Percentiles rank a stretch among this genome's conserved stretches.
phyloP scores from a whole-genome alignment of 2,113 vertebrate species.

The Paracanthobrama guichenoti region DNA sequence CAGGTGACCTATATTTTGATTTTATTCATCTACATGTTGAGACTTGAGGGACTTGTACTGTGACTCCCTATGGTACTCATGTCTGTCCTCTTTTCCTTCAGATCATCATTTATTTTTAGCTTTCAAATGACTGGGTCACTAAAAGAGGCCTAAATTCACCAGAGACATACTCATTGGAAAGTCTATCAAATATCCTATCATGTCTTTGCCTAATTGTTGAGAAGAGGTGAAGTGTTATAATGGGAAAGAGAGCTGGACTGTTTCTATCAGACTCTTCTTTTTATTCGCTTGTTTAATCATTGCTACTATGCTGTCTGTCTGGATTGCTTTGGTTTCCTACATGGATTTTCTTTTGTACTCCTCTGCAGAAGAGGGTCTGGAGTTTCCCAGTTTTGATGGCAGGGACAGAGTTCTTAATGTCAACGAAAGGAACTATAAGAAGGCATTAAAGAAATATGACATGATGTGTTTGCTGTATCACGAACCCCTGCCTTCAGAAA shows the following conservation, averaged over 20 bases:
- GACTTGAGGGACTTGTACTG: neutral
- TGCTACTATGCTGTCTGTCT: constrained; percentile 64
- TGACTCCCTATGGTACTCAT: constrained; percentile 48
- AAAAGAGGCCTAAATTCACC: constrained; percentile 82
- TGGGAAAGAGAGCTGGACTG: constrained; percentile 49
- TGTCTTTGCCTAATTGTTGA: constrained; percentile 51
- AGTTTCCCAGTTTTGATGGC: constrained; percentile 94
- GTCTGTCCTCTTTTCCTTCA: constrained; percentile 57
- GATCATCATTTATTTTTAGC: constrained; percentile 83
- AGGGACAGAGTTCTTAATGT: constrained; percentile 91
- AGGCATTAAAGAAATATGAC: constrained; percentile 88
- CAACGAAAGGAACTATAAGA: constrained; percentile 91
- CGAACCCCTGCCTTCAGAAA: constrained; percentile 81
- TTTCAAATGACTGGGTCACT: constrained; percentile 85
- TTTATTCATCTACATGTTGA: neutral
- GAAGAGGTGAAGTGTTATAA: constrained; percentile 10
- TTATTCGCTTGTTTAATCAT: constrained; percentile 28
- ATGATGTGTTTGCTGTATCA: constrained; percentile 92
- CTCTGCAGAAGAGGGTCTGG: constrained; percentile 87
- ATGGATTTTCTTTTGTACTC: constrained; percentile 74
- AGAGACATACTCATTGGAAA: constrained; percentile 7
- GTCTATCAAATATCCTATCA: neutral
- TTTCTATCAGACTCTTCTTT: constrained; percentile 12
- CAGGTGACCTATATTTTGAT: neutral
- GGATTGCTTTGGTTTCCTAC: constrained; percentile 72